Conservation (phyloP, 2,797 vertebrate genomes). For the Pseudocheirus occidentalis region DNA sequence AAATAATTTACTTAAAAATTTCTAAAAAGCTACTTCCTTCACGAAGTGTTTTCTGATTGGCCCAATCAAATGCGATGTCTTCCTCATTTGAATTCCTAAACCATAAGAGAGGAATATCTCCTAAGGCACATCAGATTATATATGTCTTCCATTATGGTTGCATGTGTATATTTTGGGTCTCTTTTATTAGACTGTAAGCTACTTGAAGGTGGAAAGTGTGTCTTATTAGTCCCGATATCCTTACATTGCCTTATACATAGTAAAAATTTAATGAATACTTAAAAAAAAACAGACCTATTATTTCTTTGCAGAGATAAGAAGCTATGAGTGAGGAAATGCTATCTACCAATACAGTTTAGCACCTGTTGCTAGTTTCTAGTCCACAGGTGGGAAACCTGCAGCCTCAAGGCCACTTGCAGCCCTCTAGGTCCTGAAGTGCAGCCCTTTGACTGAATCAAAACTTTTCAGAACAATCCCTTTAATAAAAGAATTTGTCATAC, state of each 20-base stretch:
- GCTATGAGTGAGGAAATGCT: not conserved
- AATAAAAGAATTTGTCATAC: no score
- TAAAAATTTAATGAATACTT: not conserved
- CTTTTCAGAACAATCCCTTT: no score
- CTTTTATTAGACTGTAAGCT: not conserved
- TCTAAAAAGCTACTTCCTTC: not conserved
- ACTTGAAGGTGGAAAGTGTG: not conserved
- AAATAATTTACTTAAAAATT: not conserved
- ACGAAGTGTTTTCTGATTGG: not conserved
- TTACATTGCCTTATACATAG: not conserved
- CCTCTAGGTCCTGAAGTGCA: no score
- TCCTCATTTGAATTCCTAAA: not conserved
- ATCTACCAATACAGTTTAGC: not conserved
- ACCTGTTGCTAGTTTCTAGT: not conserved
- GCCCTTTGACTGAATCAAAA: no score
- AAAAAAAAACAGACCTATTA: not conserved
- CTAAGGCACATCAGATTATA: not conserved
- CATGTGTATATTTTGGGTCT: not conserved
- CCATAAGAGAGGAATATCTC: not conserved
- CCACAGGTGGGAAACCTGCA: no score
- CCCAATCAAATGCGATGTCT: not conserved
- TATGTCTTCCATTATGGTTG: not conserved
- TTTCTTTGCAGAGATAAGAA: not conserved
- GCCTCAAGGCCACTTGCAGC: no score
- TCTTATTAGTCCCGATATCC: not conserved